Evolutionary conservation across 2,888 invertebrate species (phyloP).

Genomic region (Ophonus ardosiacus): DNA sequence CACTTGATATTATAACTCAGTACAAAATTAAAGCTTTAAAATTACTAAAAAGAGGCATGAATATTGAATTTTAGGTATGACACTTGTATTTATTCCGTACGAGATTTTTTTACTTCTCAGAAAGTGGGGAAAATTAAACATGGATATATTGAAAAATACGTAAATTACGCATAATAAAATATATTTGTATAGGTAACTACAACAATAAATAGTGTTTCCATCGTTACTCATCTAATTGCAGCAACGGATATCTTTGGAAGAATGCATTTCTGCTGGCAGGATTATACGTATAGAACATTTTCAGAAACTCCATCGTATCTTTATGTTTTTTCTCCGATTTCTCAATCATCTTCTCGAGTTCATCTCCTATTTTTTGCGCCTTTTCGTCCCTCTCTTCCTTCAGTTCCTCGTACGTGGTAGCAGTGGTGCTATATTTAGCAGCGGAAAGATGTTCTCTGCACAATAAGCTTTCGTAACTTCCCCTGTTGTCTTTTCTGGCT

Average conservation of each 20-base stretch:
- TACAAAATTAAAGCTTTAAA: too few species aligned
- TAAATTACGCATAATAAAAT: not conserved
- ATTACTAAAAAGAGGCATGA: too few species aligned
- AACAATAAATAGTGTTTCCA: not conserved
- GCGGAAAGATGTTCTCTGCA: slow-evolving; percentile 17
- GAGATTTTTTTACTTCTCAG: too few species aligned
- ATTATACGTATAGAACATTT: slow-evolving; percentile 32
- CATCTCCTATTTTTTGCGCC: not conserved
- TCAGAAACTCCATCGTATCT: slow-evolving; percentile 27
- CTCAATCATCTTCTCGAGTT: slow-evolving; percentile 14
- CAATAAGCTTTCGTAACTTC: slow-evolving; percentile 33
- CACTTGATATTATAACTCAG: too few species aligned
- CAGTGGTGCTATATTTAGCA: not conserved
- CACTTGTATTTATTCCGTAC: too few species aligned
- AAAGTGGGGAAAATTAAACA: too few species aligned
- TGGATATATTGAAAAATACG: not conserved
- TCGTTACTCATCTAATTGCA: not conserved
- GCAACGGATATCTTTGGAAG: slow-evolving; percentile 33
- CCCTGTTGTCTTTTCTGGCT: slow-evolving; percentile 39
- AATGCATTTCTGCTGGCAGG: not conserved
- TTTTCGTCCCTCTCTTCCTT: not conserved
- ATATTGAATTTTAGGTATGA: too few species aligned
- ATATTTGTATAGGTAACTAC: not conserved
- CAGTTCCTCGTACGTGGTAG: not conserved
- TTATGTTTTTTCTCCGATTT: slow-evolving; percentile 8